Base-by-base conservation (phyloP, 2,113 vertebrate species). In the Hippocampus barbouri region DNA sequence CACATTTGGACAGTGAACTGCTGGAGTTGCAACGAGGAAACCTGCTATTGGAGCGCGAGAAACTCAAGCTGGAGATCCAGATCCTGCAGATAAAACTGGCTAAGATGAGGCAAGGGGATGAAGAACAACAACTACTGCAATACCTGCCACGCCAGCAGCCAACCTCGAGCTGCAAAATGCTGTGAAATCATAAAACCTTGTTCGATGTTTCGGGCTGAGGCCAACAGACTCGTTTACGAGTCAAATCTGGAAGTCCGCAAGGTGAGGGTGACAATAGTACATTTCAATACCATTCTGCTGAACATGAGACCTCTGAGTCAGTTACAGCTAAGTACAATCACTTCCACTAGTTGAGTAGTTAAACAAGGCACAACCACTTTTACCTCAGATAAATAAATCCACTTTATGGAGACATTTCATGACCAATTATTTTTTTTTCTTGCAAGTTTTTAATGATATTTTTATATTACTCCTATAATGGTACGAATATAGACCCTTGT, bases 21-120 rank as follows among this genome's bases (percentile, higher is more conserved):
- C 49, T 74, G 71, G 78, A 84, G 27, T 63, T 83, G 60, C 77
- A 86, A 66, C 75, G 72, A 66, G 80, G 69, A 51, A 90, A 85
- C 72, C 84, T 84, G 57, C 71, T 87, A 71, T 75, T 88, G 80
- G 79, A 88, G 73, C 67, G 74, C 5, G 80, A 88, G 75, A 86
- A 85, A 73, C 87, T 88, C 27, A 54, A 34, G 49, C 68, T 87
- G 73, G 77, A 87, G 83, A 86, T 86, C 34, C 69, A 86, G 62
- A 69, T 87, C 9, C 80, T 88, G 2, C 78, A 16, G 7, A 1
- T 69, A 25, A 82, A 85, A 61, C 12, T 83, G 66, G 68, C 72
- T 40, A 77, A 69, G 56, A 61, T 80, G 64, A 68, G 4, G 1
- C 0, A 0, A 0, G 0, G 8, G 2, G 15, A 45, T 4, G 5